phyloP scores from a whole-genome alignment of 2,113 vertebrate species.

The Piprites chloris region DNA sequence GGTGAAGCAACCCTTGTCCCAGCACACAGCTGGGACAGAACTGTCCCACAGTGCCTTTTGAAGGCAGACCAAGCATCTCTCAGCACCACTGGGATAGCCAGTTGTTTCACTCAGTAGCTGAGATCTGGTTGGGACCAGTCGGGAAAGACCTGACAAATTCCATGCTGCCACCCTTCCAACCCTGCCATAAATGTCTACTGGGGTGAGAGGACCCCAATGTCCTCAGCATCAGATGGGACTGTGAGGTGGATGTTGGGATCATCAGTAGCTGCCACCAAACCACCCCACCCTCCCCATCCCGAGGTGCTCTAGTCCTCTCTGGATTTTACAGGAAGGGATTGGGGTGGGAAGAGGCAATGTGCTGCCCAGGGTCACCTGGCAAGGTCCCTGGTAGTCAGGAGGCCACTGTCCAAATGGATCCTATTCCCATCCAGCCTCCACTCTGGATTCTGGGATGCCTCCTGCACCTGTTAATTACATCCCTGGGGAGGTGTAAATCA shows the following conservation, averaged over 20 bases:
- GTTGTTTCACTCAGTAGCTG: neutral
- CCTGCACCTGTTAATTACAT: neutral
- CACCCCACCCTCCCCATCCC: neutral
- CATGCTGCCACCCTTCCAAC: neutral
- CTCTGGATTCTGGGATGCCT: neutral
- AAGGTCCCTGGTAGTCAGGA: neutral
- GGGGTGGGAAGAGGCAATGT: neutral
- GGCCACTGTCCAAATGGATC: neutral
- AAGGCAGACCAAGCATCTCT: neutral
- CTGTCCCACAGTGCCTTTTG: neutral
- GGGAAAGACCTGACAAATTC: neutral
- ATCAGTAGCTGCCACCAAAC: neutral
- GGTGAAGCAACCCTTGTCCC: neutral
- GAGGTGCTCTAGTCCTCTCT: neutral
- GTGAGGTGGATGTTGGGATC: neutral
- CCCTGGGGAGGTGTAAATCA: neutral
- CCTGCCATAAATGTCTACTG: neutral
- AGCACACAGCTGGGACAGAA: neutral
- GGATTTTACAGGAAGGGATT: neutral
- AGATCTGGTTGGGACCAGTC: rapidly evolving
- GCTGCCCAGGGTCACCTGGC: neutral
- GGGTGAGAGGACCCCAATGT: neutral
- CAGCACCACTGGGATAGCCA: neutral
- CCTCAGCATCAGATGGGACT: neutral
- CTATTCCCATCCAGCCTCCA: neutral